Evolutionary conservation across 1,140 invertebrate genomes (phyloP).

Genomic region (Diorhabda carinulata): DNA sequence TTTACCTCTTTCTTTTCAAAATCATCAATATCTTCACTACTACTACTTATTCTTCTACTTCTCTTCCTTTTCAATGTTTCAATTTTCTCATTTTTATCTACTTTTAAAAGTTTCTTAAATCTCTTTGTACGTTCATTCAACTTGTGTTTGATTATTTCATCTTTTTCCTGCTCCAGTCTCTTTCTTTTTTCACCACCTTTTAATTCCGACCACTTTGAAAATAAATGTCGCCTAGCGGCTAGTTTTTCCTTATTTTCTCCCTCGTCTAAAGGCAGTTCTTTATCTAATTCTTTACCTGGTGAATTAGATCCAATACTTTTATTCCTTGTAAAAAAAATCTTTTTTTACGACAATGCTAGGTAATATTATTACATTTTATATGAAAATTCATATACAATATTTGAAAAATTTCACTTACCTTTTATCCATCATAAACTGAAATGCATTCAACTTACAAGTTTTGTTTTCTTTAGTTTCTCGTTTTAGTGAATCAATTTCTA

Average conservation of each 20-base stretch:
- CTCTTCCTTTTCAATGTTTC: neutral
- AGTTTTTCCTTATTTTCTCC: slow-evolving; percentile 46
- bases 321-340: slow-evolving; percentile 43
- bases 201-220: slow-evolving; percentile 57
- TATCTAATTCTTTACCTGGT: slow-evolving; percentile 51
- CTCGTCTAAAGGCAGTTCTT: slow-evolving; percentile 35
- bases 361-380: neutral
- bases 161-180: slow-evolving; percentile 53
- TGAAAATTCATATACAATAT: neutral
- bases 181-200: slow-evolving; percentile 55
- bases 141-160: slow-evolving; percentile 52
- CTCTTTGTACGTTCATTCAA: slow-evolving; percentile 55
- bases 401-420: neutral
- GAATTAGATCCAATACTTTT: slow-evolving; percentile 60
- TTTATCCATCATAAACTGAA: slow-evolving; percentile 61
- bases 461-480: slow-evolving; percentile 3
- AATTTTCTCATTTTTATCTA: slow-evolving; percentile 12
- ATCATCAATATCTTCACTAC: slow-evolving; percentile 8
- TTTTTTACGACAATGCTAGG: too few relatives aligned
- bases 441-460: slow-evolving; percentile 50
- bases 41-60: slow-evolving; percentile 7
- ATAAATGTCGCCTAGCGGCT: slow-evolving; percentile 48
- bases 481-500: neutral
- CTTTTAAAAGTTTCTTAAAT: slow-evolving; percentile 50
- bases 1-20: slow-evolving; percentile 7